Evolutionary conservation across 2,113 vertebrate species (phyloP), one percentile per base, ranked within the genome.

Genomic region (Dicrurus megarhynchus): DNA sequence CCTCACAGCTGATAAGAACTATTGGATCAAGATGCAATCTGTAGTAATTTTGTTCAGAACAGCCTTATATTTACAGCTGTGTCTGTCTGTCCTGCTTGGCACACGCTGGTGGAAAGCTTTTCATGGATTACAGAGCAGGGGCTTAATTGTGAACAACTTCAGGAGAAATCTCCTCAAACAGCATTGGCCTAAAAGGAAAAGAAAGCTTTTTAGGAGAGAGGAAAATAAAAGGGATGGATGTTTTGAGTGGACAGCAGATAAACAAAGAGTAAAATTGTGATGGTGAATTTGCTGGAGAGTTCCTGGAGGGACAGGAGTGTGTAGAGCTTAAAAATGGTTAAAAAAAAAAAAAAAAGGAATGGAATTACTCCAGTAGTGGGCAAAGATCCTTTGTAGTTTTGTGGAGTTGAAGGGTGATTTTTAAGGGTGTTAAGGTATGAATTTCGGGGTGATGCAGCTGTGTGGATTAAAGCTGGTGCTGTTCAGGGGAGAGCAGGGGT

Each of bases 331-430:
- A n/a, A n/a, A n/a, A n/a, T n/a, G n/a, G n/a, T n/a, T 39, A 39
- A 3, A 5, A 39, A 20, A 19, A 21, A 14, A 7, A 32, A 10
- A 9, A 14, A 7, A 32, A 10, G 7, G 1, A 39, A 16, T 10
- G 8, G 39, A 35, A 17, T 82, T 19, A 26, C 16, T 67, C 2
- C 13, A 59, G 32, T 19, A 17, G 33, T 37, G 32, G 16, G 57
- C 44, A 55, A 20, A 78, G 57, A 32, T 41, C 22, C 52, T 9
- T 22, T 53, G 26, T 4, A 9, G 44, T 18, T n/a, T 46, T 63
- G 21, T 69, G 68, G 63, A 26, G 18, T 55, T 44, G 30, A 42
- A 24, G 46, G 12, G 12, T 30, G 55, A 5, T 42, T 55, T 75
- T 61, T 26, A 7, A 27, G 65, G 42, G 16, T 8, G 32, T 18